Base-by-base conservation (phyloP, 2,797 vertebrate genomes). In the Lates japonicus region DNA sequence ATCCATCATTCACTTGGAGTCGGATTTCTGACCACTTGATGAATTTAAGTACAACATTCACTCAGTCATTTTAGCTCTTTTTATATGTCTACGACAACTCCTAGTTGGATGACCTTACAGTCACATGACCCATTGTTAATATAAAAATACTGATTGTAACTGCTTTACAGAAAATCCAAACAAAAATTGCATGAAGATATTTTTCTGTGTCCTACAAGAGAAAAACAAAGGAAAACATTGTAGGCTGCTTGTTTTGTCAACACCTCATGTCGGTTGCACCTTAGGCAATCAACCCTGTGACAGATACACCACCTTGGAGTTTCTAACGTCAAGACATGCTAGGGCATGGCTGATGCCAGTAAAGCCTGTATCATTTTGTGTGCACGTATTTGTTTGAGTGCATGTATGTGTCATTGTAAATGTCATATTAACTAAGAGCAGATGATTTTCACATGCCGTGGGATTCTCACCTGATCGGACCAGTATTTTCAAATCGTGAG, bases 251-350 rank as follows among this genome's bases (percentile, higher is more conserved):
- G 6, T 19, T 25, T n/a, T 46, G 0, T 14, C 25, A 68, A 64
- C 37, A 49, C 5, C 8, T 57, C n/a, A 4, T 57, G 70, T 39
- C 49, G 0, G 79, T 77, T 80, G 52, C 33, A 67, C 72, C 54
- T 71, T 20, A 49, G 75, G 81, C 54, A 22, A 67, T 61, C 35
- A n/a, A 3, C 19, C 2, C 14, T 33, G n/a, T 44, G 60, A 78
- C 1, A 54, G 41, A 25, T 71, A 60, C 52, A 41, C 11, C 37
- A 57, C 37, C 39, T 49, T 29, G 33, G 9, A 55, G 49, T 75
- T 58, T 59, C 10, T 54, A 62, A 66, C 25, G 74, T 86, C 22
- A 58, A 44, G 64, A 51, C 86, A 71, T 62, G 90, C 72, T 70
- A 29, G 33, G 80, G 48, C 91, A 78, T 7, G 83, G 83, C 3